Base-by-base conservation (phyloP, 2,113 vertebrate species). In the Nothoprocta pentlandii region DNA sequence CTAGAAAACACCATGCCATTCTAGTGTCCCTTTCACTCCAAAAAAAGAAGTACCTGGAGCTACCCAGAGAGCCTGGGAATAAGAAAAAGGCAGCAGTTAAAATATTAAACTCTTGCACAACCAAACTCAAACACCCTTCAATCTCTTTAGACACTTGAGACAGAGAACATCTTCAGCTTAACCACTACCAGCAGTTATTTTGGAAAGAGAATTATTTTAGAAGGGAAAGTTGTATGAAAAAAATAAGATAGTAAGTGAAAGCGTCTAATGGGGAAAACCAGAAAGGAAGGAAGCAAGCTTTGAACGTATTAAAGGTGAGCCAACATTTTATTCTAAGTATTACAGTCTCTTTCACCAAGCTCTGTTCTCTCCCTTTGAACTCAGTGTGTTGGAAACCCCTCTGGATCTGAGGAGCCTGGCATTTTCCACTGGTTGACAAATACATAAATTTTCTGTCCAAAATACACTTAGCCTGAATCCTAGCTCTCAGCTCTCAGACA, bases 341-440 rank as follows among this genome's bases (percentile, higher is more conserved):
- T 70, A 36, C 19, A 75, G 44, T 3, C 30, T 86, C 34, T 91
- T 94, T 86, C 53, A 64, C 12, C 20, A 90, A 47, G 22, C 19
- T 86, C 66, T 83, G 62, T 67, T 69, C 56, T 46, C 62, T 88
- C 13, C 15, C 64, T 90, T 93, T 58, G 64, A 92, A 87, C 63
- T 78, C 32, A 39, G 36, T 47, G 67, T 20, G 6, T 21, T 86
- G 53, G 39, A 54, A 80, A 79, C 53, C 34, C 91, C 63, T 67
- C 5, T 53, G 20, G 19, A 78, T 67, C 39, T 84, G 25, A 58
- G 9, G 16, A 64, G 4, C 23, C 22, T 32, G 12, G 22, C 58
- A 62, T 74, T 94, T 90, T 83, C 68, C 54, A 78, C 28, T 78
- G 34, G 10, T 62, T 84, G 59, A 88, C 47, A 63, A 94, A 89